phyloP scores from a whole-genome alignment of 2,888 invertebrate species.

The Quadriops clusia region DNA sequence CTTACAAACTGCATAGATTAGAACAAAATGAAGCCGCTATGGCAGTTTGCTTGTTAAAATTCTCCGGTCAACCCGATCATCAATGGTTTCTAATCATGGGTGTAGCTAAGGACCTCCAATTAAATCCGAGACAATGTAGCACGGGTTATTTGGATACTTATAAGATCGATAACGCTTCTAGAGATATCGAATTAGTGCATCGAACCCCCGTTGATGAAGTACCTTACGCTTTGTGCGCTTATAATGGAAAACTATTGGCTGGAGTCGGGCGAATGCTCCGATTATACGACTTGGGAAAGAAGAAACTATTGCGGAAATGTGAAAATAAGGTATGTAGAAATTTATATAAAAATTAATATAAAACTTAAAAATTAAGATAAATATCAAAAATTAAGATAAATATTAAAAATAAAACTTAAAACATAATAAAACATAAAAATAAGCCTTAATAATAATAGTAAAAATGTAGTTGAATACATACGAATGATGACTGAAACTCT shows the following conservation, averaged over 20 bases:
- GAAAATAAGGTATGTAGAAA: slow-evolving; percentile 68
- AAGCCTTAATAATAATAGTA: too few species aligned
- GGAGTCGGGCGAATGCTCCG: slow-evolving; percentile 87
- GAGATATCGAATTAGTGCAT: slow-evolving; percentile 82
- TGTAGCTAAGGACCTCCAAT: slow-evolving; percentile 76
- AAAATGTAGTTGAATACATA: too few species aligned
- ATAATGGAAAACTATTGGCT: slow-evolving; percentile 83
- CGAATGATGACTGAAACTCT: slow-evolving; percentile 24
- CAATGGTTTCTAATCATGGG: slow-evolving; percentile 67
- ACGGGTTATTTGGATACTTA: slow-evolving; percentile 85
- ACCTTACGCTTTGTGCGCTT: slow-evolving; percentile 72
- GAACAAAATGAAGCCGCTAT: slow-evolving; percentile 96
- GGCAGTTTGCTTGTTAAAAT: slow-evolving; percentile 58
- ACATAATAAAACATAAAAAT: too few species aligned
- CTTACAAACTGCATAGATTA: slow-evolving; percentile 64
- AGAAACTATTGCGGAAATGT: slow-evolving; percentile 92
- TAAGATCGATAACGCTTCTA: slow-evolving; percentile 63
- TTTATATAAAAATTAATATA: background rate
- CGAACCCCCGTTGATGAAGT: slow-evolving; percentile 89
- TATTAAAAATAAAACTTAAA: too few species aligned
- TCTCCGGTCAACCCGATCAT: slow-evolving; percentile 34
- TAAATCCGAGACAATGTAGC: slow-evolving; percentile 74
- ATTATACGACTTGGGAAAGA: slow-evolving; percentile 92
- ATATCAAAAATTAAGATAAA: slow-evolving; percentile 1
- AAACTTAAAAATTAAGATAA: background rate